Base-by-base conservation (phyloP, 2,797 vertebrate species). In the Cercopithecus neglectus region DNA sequence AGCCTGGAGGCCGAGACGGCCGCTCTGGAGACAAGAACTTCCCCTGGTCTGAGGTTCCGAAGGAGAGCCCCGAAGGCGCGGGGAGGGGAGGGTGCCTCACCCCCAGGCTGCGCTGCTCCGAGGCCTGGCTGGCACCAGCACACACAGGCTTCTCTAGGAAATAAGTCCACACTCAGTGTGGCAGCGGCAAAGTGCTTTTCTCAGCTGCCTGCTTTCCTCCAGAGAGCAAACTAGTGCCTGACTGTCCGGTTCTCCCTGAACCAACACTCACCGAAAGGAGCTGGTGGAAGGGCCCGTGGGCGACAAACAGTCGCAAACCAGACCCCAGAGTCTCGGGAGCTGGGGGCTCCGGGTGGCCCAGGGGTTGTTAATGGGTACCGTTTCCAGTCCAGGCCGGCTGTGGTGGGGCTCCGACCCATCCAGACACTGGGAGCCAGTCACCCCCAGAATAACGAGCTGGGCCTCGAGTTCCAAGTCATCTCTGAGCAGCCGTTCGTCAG, bases 111-210 rank as follows among this genome's bases (percentile, higher is more conserved):
- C 16, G 30, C 53, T 93, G 88, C 81, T 67, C 19, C 50, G 46
- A 39, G 8, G 36, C 81, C 94, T 61, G 28, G 59, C 59, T 91
- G 8, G 64, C 50, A 16, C 82, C 88, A 79, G 95, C 94, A 95
- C 96, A 96, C 93, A 44, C 19, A 1, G 72, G 46, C 9, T 96
- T 97, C 95, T 98, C 97, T 53, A 28, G 96, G 94, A 96, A 86
- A 97, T 96, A 97, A 96, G 96, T 85, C 89, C 67, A 74, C 39
- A 22, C 91, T 97, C 92, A 4, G 87, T 57, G 80, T 75, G 97
- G 91, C 91, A 84, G 36, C 48, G 97, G 86, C 84, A 89, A 92
- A 91, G 84, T 17, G 89, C 96, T 94, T 79, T 97, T 94, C 97
- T 93, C 93, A 11, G 96, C 97, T 97, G 96, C 85, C 79, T 85